Conservation (phyloP, 2,113 vertebrate species). For the Promerops cafer region DNA sequence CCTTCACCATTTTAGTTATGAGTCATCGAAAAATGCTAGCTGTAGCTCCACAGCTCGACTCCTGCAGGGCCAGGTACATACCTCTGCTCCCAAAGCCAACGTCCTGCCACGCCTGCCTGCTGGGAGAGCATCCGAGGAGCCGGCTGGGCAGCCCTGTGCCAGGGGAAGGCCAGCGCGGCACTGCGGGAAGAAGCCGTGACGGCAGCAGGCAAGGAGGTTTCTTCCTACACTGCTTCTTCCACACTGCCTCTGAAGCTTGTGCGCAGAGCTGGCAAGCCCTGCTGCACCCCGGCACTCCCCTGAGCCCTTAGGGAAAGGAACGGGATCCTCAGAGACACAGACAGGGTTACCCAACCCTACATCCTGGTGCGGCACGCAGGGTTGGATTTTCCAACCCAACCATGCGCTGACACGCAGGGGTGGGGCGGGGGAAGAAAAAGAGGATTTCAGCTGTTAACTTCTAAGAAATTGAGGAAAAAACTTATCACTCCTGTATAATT, state of each 20-base stretch:
- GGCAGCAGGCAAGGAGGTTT: not conserved
- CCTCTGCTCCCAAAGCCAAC: not conserved
- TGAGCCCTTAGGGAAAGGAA: slow-evolving; percentile 24
- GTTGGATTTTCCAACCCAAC: slow-evolving; percentile 18
- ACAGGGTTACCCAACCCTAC: not conserved
- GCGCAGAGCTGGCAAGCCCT: not conserved
- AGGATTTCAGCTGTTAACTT: not conserved
- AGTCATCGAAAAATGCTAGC: not conserved
- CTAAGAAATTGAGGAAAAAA: not conserved
- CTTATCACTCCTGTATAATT: not conserved
- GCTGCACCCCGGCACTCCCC: slow-evolving; percentile 3
- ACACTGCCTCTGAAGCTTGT: not conserved
- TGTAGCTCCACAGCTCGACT: not conserved
- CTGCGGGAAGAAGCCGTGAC: not conserved
- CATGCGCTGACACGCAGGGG: not conserved
- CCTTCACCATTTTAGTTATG: not conserved
- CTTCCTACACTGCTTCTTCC: not conserved
- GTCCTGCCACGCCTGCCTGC: not conserved
- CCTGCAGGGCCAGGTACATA: not conserved
- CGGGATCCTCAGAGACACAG: not conserved
- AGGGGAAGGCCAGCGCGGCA: accelerated
- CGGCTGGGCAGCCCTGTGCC: not conserved
- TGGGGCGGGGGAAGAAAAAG: not conserved
- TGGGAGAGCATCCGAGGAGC: not conserved
- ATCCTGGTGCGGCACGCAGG: not conserved